These are phyloP conservation scores for Gambusia yucatana DNA, from an alignment of 2,797 vertebrate species.

Conservation along the genomic window DNA sequence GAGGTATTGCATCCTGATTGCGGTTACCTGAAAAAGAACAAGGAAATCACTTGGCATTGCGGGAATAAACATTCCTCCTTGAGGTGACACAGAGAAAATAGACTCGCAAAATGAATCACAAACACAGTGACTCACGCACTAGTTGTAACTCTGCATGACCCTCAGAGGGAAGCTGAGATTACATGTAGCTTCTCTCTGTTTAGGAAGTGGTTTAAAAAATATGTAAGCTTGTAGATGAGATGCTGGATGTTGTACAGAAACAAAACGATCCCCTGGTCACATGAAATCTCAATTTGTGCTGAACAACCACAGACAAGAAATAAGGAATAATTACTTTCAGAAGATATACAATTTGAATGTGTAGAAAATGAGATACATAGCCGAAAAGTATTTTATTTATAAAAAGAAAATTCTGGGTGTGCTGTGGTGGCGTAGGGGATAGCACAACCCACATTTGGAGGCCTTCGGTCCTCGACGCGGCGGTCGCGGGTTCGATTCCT, in stretches of 20 bases:
- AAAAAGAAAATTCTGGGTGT: not conserved
- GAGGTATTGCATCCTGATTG: slow-evolving; percentile 57
- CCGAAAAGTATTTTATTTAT: not conserved
- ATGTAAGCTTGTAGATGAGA: not conserved
- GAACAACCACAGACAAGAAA: not conserved
- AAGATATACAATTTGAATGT: not conserved
- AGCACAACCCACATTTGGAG: too few species aligned
- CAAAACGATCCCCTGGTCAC: not conserved
- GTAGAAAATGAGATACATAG: not conserved
- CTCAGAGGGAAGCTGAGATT: slow-evolving; percentile 37
- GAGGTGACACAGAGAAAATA: slow-evolving; percentile 69
- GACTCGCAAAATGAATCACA: slow-evolving; percentile 61
- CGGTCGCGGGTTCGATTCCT: too few species aligned
- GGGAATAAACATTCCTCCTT: slow-evolving; percentile 44
- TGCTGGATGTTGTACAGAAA: not conserved
- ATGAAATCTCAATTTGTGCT: not conserved
- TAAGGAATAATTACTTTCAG: not conserved
- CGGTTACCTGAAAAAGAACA: slow-evolving; percentile 31
- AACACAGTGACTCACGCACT: slow-evolving; percentile 50
- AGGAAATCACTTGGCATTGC: slow-evolving; percentile 56
- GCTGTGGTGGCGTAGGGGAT: too few species aligned
- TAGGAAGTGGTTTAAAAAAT: slow-evolving; percentile 32
- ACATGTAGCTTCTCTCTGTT: slow-evolving; percentile 24
- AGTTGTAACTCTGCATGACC: slow-evolving; percentile 65
- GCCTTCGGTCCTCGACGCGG: too few species aligned